Base-by-base conservation (phyloP, 2,797 vertebrate genomes). In the Myripristis murdjan region DNA sequence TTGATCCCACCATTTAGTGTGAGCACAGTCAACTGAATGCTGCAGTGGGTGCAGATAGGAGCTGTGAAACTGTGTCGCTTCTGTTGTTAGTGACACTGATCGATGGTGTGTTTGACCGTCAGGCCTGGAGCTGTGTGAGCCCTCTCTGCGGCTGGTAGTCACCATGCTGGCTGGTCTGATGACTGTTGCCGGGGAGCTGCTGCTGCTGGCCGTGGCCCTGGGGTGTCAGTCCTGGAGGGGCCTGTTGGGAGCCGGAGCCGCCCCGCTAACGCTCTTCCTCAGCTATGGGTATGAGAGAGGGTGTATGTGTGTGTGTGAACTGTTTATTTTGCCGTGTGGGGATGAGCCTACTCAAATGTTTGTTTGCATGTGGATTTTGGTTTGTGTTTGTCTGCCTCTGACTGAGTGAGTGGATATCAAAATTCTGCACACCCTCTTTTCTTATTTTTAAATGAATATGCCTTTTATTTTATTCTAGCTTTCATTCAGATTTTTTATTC, bases 91-190 rank as follows among this genome's bases (percentile, higher is more conserved):
- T 28, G 60, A 35, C 16, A 18, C 10, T 41, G 20, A 57, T 15
- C 20, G 43, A 12, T 18, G 55, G 3, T 80, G 56, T 88, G 55
- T 90, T 68, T 68, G 66, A 26, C 18, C 18, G 5, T 43, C 84
- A 97, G 96, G 96, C 77, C 84, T 97, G 92, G 96, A 97, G 86
- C 94, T 97, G 71, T 97, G 96, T n/a, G 95, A 96, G 54, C 96
- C 96, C 1, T 95, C 95, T 2, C 89, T 96, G 82, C 86, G 96
- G 77, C 92, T 97, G 70, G 66, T 94, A 74, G 94, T 89, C 22
- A 95, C 95, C 73, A 94, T 95, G 92, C 87, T 94, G 37, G 95
- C 95, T 0, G 96, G 96, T 8, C 89, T 97, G 71, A 93, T 92
- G 60, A 94, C 93, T 0, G 93, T 97, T 26, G 93, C 95, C 0